Conservation (phyloP, 2,888 invertebrate genomes). For the Mythimna lalbum region DNA sequence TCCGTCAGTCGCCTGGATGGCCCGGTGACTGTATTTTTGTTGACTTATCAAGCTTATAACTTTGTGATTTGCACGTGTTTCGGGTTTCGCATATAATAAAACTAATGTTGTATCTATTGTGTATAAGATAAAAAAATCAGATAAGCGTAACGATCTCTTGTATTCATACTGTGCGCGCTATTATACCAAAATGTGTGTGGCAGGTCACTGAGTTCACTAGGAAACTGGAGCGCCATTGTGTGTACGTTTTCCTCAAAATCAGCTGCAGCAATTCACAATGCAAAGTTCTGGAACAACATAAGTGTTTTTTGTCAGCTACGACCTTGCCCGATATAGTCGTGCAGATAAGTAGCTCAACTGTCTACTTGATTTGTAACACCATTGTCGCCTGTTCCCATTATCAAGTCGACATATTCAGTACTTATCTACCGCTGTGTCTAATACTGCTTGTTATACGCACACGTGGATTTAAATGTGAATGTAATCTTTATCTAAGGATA, state of each 20-base stretch:
- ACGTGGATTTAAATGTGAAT: conserved; percentile 29
- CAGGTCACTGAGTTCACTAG: conserved; percentile 17
- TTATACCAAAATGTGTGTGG: neutral
- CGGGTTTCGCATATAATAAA: no score
- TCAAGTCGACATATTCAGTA: neutral
- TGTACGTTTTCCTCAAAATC: conserved; percentile 4
- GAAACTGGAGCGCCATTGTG: conserved; percentile 9
- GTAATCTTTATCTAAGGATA: conserved; percentile 31
- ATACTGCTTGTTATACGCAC: conserved; percentile 3
- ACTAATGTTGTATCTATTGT: no score
- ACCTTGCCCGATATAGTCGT: conserved; percentile 6
- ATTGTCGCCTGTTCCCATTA: conserved; percentile 16
- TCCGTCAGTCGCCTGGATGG: no score
- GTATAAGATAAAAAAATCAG: neutral
- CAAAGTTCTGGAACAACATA: neutral
- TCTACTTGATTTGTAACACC: neutral
- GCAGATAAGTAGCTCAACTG: conserved; percentile 19
- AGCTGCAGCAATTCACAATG: neutral
- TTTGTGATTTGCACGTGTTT: no score
- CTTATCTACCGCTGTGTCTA: conserved; percentile 8
- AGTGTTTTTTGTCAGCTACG: conserved; percentile 6
- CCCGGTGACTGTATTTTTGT: no score
- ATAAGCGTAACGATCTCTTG: neutral
- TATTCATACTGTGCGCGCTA: conserved; percentile 6
- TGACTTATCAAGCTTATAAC: no score